Conservation (phyloP, 2,797 vertebrate genomes). For the Meda fulgida region DNA sequence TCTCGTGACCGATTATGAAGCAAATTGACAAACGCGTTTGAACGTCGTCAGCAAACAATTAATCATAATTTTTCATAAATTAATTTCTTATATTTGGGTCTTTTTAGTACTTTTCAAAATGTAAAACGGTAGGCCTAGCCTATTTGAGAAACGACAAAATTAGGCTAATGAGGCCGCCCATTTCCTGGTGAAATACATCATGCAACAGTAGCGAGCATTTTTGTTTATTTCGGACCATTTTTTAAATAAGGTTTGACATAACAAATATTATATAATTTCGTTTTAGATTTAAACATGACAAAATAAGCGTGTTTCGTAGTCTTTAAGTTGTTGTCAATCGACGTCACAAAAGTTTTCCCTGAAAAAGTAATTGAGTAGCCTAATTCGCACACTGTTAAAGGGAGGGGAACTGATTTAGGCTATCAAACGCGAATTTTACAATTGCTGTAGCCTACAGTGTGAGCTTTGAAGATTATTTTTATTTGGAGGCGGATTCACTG, state of each 20-base stretch:
- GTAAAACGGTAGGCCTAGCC: no score
- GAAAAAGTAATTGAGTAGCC: neutral
- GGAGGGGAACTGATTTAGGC: no score
- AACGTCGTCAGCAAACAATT: neutral
- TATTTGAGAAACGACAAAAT: neutral
- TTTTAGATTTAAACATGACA: neutral
- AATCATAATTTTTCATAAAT: neutral
- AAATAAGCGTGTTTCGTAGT: neutral
- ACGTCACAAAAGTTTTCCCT: neutral
- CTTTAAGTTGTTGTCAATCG: neutral
- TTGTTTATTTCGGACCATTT: neutral
- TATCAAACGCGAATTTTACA: neutral
- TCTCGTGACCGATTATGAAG: neutral
- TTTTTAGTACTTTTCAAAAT: neutral
- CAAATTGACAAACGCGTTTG: neutral
- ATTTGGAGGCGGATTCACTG: slow-evolving; percentile 70
- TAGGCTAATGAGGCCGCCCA: no score
- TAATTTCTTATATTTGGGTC: neutral
- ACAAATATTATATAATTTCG: neutral
- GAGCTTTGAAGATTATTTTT: slow-evolving; percentile 1
- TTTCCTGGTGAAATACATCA: neutral
- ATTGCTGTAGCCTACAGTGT: neutral
- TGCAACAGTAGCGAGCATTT: neutral
- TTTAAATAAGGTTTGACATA: neutral
- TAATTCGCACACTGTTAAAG: neutral